phyloP scores from a whole-genome alignment of 2,113 vertebrate genomes.

The Pelodiscus sinensis region DNA sequence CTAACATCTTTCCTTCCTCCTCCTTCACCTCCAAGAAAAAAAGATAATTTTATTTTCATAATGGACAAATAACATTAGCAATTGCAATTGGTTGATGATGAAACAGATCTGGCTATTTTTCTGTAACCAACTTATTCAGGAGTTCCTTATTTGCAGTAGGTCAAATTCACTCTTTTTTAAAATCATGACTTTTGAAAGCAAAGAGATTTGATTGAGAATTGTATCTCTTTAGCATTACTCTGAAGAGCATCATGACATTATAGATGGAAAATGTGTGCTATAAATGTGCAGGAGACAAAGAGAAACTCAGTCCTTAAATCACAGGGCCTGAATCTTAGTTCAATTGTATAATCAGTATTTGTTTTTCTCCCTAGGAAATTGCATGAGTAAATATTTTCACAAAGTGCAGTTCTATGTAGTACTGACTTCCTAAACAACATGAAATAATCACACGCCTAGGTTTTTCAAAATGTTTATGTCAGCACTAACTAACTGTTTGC shows the following conservation, averaged over 20 bases:
- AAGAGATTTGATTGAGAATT: neutral
- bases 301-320: conserved; percentile 34
- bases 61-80: neutral
- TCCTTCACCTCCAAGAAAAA: neutral
- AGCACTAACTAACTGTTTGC: conserved; percentile 81
- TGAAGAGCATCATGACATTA: neutral
- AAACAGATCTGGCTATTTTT: neutral
- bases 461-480: conserved; percentile 78
- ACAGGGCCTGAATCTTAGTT: conserved; percentile 38
- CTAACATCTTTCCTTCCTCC: neutral
- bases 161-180: neutral
- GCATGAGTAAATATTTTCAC: conserved; percentile 73
- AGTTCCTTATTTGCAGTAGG: neutral
- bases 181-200: conserved; percentile 5
- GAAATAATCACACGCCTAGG: conserved; percentile 71
- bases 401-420: conserved; percentile 54
- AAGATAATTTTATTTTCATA: conserved; percentile 20
- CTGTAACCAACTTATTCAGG: accelerated
- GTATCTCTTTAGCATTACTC: neutral
- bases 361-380: conserved; percentile 68
- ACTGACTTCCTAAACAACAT: conserved; percentile 73
- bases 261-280: neutral
- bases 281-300: conserved; percentile 43
- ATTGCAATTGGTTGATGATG: neutral
- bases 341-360: conserved; percentile 40